Base-by-base conservation (phyloP, 2,888 invertebrate genomes). In the Brenthis daphne region DNA sequence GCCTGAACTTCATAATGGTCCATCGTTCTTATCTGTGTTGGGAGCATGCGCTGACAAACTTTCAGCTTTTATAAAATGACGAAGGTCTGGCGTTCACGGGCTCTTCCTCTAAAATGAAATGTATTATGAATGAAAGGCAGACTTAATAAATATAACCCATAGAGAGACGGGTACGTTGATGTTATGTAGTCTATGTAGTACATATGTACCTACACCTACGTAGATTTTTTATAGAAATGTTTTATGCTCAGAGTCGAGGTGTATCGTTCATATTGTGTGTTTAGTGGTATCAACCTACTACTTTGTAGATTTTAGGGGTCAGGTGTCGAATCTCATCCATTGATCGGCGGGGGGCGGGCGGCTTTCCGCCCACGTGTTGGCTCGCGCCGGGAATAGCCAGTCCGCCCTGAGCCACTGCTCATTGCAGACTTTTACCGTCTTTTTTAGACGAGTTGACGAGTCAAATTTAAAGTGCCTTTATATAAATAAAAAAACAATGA, bases 381-480 rank as follows among this genome's bases (percentile, higher is more conserved):
- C 85, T 85, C 83, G 79, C 73, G 83, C 89, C 85, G 84, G 87
- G 89, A 92, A 92, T 92, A 92, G 90, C 84, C 89, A 91, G 92
- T 92, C 83, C 77, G 85, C 84, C 82, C 83, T 84, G 87, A 81
- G 83, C 85, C 80, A 80, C 82, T 78, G 85, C 73, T 79, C 82
- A 68, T 72, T 74, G 77, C 81, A 83, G 81, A 86, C 89, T 67
- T 69, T 70, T 47, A 48, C 24, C 51, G 8, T 16, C 53, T 53
- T 29, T 54, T 60, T 63, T 65, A 16, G 56, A 47, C 33, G 37
- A 43, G 64, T 55, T 64, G 20, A 57, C 56, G 60, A 64, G 56
- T 64, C 57, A 54, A 66, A 68, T 68, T 29, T 29, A 29, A 56
- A 70, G 72, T 72, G 70, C 68, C 68, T 72, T 70, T 64, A 57